A percentile compares a stretch with the other conserved stretches of the same genome.
These are phyloP conservation scores for Spialia ferax DNA, from an alignment of 2,888 invertebrate species.

Conservation along the genomic window DNA sequence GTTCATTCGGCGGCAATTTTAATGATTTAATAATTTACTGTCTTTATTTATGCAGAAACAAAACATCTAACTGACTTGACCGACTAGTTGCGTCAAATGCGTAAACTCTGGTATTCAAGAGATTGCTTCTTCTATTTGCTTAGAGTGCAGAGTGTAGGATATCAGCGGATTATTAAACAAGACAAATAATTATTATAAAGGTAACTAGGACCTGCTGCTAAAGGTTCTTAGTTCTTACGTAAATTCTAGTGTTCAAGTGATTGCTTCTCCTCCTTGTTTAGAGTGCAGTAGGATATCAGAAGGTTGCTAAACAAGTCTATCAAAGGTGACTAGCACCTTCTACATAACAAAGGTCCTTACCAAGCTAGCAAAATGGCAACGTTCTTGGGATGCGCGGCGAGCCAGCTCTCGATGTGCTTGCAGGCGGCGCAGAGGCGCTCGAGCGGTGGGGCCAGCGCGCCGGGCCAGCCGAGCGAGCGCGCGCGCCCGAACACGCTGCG, in stretches of 20 bases:
- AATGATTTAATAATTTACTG: not conserved
- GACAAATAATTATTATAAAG: too few relatives aligned
- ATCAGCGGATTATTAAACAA: too few relatives aligned
- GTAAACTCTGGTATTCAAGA: too few relatives aligned
- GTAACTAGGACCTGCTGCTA: not conserved
- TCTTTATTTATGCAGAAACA: not conserved
- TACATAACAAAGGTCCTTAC: conserved; percentile 67
- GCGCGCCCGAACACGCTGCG: conserved; percentile 89
- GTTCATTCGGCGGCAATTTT: too few relatives aligned
- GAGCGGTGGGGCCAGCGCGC: conserved; percentile 94
- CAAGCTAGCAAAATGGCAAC: conserved; percentile 96
- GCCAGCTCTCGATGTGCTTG: conserved; percentile 97
- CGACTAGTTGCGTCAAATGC: too few relatives aligned
- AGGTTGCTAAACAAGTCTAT: too few relatives aligned
- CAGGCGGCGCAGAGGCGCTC: conserved; percentile 96
- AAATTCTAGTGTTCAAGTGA: too few relatives aligned
- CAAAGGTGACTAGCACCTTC: not conserved
- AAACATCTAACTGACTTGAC: not conserved
- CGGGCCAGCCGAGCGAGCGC: conserved; percentile 94
- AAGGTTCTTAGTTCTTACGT: too few relatives aligned
- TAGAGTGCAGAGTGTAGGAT: too few relatives aligned
- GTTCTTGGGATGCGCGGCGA: conserved; percentile 93
- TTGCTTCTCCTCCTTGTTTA: too few relatives aligned
- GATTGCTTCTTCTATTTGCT: too few relatives aligned
- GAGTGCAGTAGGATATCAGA: too few relatives aligned